phyloP scores from a whole-genome alignment of 2,888 invertebrate genomes.

The Ennomos fuscantarius region DNA sequence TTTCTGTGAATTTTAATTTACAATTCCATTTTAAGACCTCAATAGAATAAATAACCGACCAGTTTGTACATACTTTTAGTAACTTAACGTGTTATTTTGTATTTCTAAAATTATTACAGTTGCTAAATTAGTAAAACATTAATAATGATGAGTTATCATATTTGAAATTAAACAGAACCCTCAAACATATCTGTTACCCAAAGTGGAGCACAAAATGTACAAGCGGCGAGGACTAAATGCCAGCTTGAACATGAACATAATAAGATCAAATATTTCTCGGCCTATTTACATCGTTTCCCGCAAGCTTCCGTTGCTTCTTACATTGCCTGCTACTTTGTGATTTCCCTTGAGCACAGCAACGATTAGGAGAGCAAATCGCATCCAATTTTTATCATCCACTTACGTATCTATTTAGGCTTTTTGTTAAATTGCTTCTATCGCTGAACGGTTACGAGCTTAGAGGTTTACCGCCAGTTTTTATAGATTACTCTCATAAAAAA shows the following conservation, averaged over 20 bases:
- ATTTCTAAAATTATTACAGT: no score
- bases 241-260: background rate
- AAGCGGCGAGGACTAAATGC: constrained; percentile 7
- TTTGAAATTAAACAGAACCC: no score
- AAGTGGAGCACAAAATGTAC: background rate
- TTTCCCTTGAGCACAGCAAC: constrained; percentile 68
- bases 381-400: constrained; percentile 77
- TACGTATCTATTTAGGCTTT: constrained; percentile 60
- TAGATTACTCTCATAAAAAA: constrained; percentile 34
- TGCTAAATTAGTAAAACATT: no score
- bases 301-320: constrained; percentile 20
- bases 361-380: constrained; percentile 68
- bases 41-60: no score
- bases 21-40: no score
- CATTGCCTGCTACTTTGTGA: constrained; percentile 47
- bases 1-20: no score
- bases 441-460: constrained; percentile 44
- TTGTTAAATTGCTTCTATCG: constrained; percentile 57
- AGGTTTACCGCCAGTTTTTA: constrained; percentile 41
- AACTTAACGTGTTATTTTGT: no score
- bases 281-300: constrained; percentile 26
- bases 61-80: no score
- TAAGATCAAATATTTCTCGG: constrained; percentile 26
- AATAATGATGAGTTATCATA: no score
- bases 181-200: no score